Percentiles rank a stretch among this genome's conserved stretches.
Evolutionary conservation across 2,888 invertebrate genomes (phyloP).

Genomic region (Acanthococcus lagerstroemiae): DNA sequence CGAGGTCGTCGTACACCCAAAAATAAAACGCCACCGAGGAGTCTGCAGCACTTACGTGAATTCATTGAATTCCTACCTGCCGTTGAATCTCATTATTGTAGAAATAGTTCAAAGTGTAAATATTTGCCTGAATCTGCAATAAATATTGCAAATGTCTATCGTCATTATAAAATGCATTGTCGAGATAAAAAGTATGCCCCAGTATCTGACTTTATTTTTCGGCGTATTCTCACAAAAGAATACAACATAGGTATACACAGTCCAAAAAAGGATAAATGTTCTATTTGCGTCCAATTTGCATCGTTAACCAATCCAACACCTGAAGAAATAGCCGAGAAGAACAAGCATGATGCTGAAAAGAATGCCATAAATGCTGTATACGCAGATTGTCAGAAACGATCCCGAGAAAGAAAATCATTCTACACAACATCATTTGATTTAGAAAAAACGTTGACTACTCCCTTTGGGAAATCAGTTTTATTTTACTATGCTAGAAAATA

Average conservation of each 20-base stretch:
- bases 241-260: not conserved
- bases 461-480: not conserved
- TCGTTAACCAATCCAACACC: not conserved
- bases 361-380: not conserved
- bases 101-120: not conserved
- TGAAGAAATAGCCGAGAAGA: not conserved
- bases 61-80: not conserved
- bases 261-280: slow-evolving; percentile 12
- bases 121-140: not conserved
- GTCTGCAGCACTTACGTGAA: not conserved
- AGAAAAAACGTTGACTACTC: slow-evolving; percentile 12
- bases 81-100: not conserved
- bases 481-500: slow-evolving; percentile 15
- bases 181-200: too few species aligned
- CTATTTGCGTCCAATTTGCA: not conserved
- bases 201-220: too few species aligned
- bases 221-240: too few species aligned
- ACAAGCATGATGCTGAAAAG: not conserved
- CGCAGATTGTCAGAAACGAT: not conserved
- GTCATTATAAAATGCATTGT: not conserved
- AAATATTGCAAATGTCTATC: not conserved
- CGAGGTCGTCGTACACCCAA: not conserved
- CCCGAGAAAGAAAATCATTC: not conserved
- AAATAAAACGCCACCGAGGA: too few species aligned
- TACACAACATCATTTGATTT: slow-evolving; percentile 5